Evolutionary conservation across 2,797 vertebrate genomes (phyloP), one percentile per base, ranked within the genome.

Genomic region (Eleutherodactylus coqui): DNA sequence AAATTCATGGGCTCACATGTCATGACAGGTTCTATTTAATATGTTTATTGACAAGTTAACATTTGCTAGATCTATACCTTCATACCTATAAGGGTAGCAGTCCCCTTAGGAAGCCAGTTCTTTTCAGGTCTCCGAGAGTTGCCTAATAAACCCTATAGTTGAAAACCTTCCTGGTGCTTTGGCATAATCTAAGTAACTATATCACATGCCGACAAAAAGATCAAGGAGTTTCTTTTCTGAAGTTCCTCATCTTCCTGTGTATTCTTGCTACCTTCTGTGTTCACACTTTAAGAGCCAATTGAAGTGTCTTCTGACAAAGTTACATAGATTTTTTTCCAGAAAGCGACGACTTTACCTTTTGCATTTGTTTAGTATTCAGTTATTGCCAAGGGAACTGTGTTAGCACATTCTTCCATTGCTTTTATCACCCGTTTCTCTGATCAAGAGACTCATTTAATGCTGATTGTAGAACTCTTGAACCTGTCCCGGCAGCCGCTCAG

Each of bases 381-480:
- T 89, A 86, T 91, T 93, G 93, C 91, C 92, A 90, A 90, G 85
- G 88, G 89, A 82, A 92, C 85, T 85, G 27, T 91, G 89, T 88
- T 91, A 91, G 89, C 87, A 81, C 91, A 89, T 94, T 91, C 91
- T 92, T 89, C 88, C 89, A 90, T 86, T 92, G 91, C 89, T 92
- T 93, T 93, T 92, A 91, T 93, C 92, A 90, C 90, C 88, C 85
- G 88, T 90, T 91, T 89, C 91, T 93, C 92, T 92, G 93, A 95
- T 94, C 91, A 90, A 90, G 91, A 94, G 93, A 94, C 90, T 90
- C 89, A 92, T 94, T 94, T 93, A 90, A 90, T 92, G 89, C 89
- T 94, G 92, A 93, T 94, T 91, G 91, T 93, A 92, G 92, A 93
- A 93, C 93, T 94, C 94, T 95, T 93, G 91, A 96, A 93, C 90